These are phyloP conservation scores for Erebia epiphron DNA, from an alignment of 2,888 invertebrate genomes.

Conservation along the genomic window DNA sequence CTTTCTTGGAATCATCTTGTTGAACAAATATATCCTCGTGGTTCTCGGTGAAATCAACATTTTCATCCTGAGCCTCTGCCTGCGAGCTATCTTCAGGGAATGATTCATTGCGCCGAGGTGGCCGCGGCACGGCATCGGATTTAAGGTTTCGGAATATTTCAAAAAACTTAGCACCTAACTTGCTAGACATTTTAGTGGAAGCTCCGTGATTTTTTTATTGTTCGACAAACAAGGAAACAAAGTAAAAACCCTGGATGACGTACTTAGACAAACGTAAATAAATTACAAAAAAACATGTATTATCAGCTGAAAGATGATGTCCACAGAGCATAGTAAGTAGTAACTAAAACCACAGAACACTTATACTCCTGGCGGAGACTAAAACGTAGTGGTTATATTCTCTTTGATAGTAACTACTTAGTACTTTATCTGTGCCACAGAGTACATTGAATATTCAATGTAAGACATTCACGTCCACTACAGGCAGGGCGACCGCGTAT, in stretches of 20 bases:
- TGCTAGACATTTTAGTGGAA: slow-evolving; percentile 41
- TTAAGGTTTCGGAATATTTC: slow-evolving; percentile 74
- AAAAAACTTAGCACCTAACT: slow-evolving; percentile 56
- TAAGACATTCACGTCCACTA: too few species aligned
- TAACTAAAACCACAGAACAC: too few species aligned
- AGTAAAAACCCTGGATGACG: slow-evolving; percentile 5
- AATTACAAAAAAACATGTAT: too few species aligned
- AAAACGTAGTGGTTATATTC: too few species aligned
- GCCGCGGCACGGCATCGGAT: slow-evolving; percentile 77
- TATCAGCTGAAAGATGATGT: too few species aligned
- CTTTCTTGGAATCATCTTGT: slow-evolving; percentile 51
- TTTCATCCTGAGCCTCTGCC: slow-evolving; percentile 47
- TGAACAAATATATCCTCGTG: slow-evolving; percentile 59
- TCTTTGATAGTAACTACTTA: too few species aligned
- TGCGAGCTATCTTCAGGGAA: slow-evolving; percentile 42
- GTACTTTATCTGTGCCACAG: too few species aligned
- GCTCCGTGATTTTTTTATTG: slow-evolving; percentile 14
- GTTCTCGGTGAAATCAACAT: slow-evolving; percentile 47
- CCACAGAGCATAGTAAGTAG: too few species aligned
- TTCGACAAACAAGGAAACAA: slow-evolving; percentile 12
- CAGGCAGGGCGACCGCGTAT: too few species aligned
- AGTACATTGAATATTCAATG: too few species aligned
- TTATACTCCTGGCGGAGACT: too few species aligned
- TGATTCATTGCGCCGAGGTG: slow-evolving; percentile 60
- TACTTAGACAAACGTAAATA: too few species aligned